Percentiles rank a stretch among this genome's conserved stretches.
These are phyloP conservation scores for Guaruba guarouba DNA, from an alignment of 2,113 vertebrate species.

Conservation along the genomic window DNA sequence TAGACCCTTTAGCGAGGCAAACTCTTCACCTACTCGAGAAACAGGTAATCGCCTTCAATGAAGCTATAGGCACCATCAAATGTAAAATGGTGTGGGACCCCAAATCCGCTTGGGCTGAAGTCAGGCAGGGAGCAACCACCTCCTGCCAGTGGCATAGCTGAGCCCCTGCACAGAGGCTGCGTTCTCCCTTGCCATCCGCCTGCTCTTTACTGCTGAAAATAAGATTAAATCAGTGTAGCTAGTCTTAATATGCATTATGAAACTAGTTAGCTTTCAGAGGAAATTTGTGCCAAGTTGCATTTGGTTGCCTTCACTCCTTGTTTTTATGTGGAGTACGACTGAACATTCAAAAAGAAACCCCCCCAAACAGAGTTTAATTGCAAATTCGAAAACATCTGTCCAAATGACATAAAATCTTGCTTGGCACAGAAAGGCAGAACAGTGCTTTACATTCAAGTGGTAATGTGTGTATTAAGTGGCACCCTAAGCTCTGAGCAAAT, in stretches of 20 bases:
- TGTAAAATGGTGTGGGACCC: background rate
- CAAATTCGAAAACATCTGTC: background rate
- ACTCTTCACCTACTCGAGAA: background rate
- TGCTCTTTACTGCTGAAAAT: background rate
- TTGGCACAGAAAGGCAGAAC: background rate
- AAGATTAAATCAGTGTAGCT: background rate
- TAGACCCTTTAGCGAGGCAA: background rate
- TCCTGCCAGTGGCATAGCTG: background rate
- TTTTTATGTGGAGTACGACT: background rate
- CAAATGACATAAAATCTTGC: background rate
- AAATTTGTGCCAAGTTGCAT: background rate
- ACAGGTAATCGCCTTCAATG: background rate
- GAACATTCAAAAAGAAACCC: background rate
- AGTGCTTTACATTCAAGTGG: background rate
- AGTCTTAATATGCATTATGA: background rate
- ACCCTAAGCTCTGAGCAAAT: background rate
- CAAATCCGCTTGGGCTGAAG: background rate
- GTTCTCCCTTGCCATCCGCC: background rate
- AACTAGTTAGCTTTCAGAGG: background rate
- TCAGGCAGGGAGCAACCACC: rapidly evolving
- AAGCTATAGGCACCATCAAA: background rate
- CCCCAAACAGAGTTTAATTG: background rate
- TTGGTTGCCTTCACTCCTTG: background rate
- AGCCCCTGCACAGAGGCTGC: rapidly evolving
- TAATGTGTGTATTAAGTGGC: background rate